These are phyloP conservation scores for Craseonycteris thonglongyai DNA, from an alignment of 2,113 vertebrate genomes.

Conservation along the genomic window DNA sequence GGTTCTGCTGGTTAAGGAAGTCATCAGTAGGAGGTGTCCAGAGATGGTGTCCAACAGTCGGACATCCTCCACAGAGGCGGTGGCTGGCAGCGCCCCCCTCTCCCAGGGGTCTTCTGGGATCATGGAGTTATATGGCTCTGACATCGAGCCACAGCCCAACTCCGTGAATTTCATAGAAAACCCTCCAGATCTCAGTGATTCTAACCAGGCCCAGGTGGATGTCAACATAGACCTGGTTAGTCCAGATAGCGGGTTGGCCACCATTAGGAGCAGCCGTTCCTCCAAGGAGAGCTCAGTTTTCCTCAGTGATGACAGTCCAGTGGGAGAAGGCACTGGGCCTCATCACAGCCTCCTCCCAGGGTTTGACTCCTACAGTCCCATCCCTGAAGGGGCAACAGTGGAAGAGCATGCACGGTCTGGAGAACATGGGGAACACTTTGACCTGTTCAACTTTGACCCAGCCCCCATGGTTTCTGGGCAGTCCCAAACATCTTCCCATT, in stretches of 20 bases:
- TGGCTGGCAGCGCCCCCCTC: conserved; percentile 93
- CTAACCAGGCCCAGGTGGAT: conserved; percentile 81
- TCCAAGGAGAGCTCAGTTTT: conserved; percentile 96
- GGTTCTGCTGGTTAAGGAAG: conserved; percentile 85
- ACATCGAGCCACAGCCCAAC: conserved; percentile 84
- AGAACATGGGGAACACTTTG: conserved; percentile 81
- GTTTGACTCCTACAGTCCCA: conserved; percentile 83
- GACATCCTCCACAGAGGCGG: conserved; percentile 94
- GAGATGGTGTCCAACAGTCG: conserved; percentile 88
- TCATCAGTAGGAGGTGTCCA: conserved; percentile 84
- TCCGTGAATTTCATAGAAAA: conserved; percentile 84
- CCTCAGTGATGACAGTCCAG: conserved; percentile 93
- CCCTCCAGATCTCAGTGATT: conserved; percentile 79
- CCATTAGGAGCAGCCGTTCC: conserved; percentile 93
- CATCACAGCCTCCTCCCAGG: conserved; percentile 87
- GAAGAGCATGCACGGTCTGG: conserved; percentile 82
- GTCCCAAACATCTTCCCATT: conserved; percentile 76
- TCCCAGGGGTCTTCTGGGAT: conserved; percentile 95
- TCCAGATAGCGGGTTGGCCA: conserved; percentile 93
- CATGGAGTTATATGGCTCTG: conserved; percentile 91
- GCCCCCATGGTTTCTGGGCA: conserved; percentile 77
- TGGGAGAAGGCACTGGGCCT: conserved; percentile 82
- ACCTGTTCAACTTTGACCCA: conserved; percentile 89
- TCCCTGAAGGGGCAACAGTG: conserved; percentile 82
- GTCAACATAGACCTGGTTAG: conserved; percentile 89